Base-by-base conservation (phyloP, 92 coral and sea anemone species). In the Zoanthus solanderi region DNA sequence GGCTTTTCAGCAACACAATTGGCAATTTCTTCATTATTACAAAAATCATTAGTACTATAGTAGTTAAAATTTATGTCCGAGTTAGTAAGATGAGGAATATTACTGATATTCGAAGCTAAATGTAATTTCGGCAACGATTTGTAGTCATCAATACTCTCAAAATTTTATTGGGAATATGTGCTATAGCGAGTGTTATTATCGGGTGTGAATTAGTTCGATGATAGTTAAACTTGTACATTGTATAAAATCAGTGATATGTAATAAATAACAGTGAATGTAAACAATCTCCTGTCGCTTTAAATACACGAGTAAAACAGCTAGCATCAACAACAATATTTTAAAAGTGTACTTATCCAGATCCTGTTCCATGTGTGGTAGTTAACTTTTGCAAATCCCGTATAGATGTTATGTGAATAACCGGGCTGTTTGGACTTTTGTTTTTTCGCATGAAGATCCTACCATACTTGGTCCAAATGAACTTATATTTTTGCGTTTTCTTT, bases 341-440 rank as follows among this genome's bases (percentile, higher is more conserved):
- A 56, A 78, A 56, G 17, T 56, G 83, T 78, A 78, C 68, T 57
- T 78, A 58, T 78, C 83, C 71, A 78, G 83, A 78, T 78, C 83
- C 83, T 76, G 81, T 13, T 76, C 46, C 67, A 78, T 78, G 83
- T 78, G 29, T 30, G 30, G 30, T 17, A 71, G 71, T 78, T 6
- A 57, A n/a, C 83, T 78, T 77, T 78, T 78, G 83, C 71, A 78
- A 12, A 78, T 78, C 83, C 71, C 68, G 68, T 77, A 67, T 57
- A 53, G 82, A 77, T 77, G 67, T 46, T 77, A 77, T 77, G 82
- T 54, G 82, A 56, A 77, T 77, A 8, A 77, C 82, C 28, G 79
- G 79, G 79, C 79, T 75, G 52, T 34, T 72, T 2, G 76, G 31
- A 52, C 52, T 72, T 72, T 72, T 52, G n/a, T 72, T 46, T 72